These are phyloP conservation scores for Gavialis gangeticus DNA, from an alignment of 2,113 vertebrate species.

Conservation along the genomic window DNA sequence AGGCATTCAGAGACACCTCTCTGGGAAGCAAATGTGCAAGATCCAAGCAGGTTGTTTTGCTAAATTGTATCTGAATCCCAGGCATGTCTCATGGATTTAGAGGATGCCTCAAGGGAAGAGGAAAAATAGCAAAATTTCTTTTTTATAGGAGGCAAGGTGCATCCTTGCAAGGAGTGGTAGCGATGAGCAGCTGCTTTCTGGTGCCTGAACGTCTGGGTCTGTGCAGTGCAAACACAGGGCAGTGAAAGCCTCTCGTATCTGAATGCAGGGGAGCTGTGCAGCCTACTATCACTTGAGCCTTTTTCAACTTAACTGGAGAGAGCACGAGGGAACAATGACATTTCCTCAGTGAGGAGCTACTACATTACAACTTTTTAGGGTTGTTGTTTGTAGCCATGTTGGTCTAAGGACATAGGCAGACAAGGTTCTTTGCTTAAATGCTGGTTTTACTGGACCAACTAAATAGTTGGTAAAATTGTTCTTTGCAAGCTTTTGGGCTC, in stretches of 20 bases:
- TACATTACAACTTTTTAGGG: background rate
- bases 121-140: background rate
- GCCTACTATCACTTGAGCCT: too few relatives aligned
- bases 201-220: background rate
- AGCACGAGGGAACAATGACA: background rate
- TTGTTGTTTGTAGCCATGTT: too few relatives aligned
- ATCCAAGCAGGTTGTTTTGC: background rate
- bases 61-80: background rate
- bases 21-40: background rate
- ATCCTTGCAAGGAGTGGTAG: background rate
- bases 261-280: background rate
- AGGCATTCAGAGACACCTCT: background rate
- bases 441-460: too few relatives aligned
- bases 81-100: background rate
- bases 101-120: background rate
- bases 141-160: background rate
- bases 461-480: too few relatives aligned
- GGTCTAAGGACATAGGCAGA: too few relatives aligned
- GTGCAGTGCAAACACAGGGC: background rate
- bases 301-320: background rate
- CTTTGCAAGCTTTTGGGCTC: too few relatives aligned
- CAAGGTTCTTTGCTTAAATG: too few relatives aligned
- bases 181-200: background rate
- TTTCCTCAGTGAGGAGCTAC: background rate
- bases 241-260: accelerated